Evolutionary conservation across 2,888 invertebrate genomes (phyloP), one percentile per base, ranked within the genome.

Genomic region (Teleiodes luculella): DNA sequence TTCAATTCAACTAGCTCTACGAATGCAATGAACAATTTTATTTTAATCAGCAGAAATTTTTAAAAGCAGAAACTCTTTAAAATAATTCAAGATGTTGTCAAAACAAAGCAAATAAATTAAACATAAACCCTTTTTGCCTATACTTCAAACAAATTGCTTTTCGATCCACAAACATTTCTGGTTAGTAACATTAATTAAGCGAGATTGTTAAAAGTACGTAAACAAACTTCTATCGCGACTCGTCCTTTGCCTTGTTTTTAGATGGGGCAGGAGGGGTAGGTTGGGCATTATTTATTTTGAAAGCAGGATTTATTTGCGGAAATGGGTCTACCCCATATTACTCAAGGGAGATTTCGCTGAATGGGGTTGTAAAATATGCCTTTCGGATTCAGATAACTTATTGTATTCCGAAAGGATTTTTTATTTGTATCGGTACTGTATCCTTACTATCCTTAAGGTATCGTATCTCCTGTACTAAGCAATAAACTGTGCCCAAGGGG

Each of bases 281-380:
- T 28, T 47, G 33, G 50, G 75, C 74, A 79, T 83, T 84, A 83
- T 83, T 83, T 85, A 83, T 82, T 80, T 82, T 80, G 78, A 81
- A 74, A 74, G 74, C 70, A 74, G 80, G 82, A 83, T 84, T 85
- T 86, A 85, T 86, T 80, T 81, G 79, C 80, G 81, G 82, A 80
- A 82, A 80, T 77, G 80, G 83, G 81, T 73, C 78, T 74, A 78
- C 83, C 85, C 85, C 83, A 76, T 78, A 84, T 85, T 82, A 83
- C 79, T 85, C 85, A 83, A 76, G 82, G 80, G 80, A 85, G 80
- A 82, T 82, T 81, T 76, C 70, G 76, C 79, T 80, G 83, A 81
- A 80, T 80, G 74, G 78, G 76, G 80, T 74, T 81, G 74, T 78
- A 79, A 82, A 81, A 78, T 80, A 79, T 76, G 74, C 76, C 71